A percentile compares a stretch with the other conserved stretches of the same genome.
phyloP scores from a whole-genome alignment of 2,888 invertebrate species.

The Lumbricus terrestris region DNA sequence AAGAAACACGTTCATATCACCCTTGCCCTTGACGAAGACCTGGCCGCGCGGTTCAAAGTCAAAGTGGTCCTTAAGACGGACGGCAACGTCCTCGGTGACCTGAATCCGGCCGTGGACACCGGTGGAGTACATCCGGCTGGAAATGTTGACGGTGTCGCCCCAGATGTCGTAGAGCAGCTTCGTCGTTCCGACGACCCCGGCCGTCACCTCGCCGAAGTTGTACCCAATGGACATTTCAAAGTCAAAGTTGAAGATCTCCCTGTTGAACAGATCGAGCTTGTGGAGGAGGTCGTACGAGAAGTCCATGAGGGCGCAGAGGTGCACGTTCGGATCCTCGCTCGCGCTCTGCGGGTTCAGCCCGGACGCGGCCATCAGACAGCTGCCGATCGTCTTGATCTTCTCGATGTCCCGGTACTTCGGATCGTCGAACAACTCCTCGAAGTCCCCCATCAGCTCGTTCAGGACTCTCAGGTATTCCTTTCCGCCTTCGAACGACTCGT shows the following conservation, averaged over 20 bases:
- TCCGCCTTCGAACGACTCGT: constrained; percentile 93
- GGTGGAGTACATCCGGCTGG: constrained; percentile 94
- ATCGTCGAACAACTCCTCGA: constrained; percentile 84
- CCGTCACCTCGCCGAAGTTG: constrained; percentile 92
- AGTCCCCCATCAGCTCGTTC: constrained; percentile 92
- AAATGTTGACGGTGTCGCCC: constrained; percentile 97
- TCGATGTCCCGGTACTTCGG: constrained; percentile 83
- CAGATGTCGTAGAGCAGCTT: constrained; percentile 96
- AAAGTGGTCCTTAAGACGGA: constrained; percentile 73
- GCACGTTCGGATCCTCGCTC: constrained; percentile 72
- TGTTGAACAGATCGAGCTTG: constrained; percentile 55
- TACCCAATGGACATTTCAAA: constrained; percentile 70
- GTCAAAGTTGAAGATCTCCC: constrained; percentile 58
- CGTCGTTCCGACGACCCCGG: constrained; percentile 90
- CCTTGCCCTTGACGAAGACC: constrained; percentile 94
- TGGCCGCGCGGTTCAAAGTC: constrained; percentile 86
- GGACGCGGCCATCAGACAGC: constrained; percentile 95
- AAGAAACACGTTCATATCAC: constrained; percentile 87
- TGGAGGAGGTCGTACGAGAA: constrained; percentile 87
- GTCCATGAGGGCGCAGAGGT: constrained; percentile 82
- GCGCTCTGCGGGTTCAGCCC: constrained; percentile 79
- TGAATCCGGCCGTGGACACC: constrained; percentile 72
- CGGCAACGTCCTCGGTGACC: constrained; percentile 55
- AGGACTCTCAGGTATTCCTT: constrained; percentile 90
- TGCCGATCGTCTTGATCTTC: constrained; percentile 93